Evolutionary conservation across 2,797 vertebrate species (phyloP), one percentile per base, ranked within the genome.

Genomic region (Otolemur crassicaudatus): DNA sequence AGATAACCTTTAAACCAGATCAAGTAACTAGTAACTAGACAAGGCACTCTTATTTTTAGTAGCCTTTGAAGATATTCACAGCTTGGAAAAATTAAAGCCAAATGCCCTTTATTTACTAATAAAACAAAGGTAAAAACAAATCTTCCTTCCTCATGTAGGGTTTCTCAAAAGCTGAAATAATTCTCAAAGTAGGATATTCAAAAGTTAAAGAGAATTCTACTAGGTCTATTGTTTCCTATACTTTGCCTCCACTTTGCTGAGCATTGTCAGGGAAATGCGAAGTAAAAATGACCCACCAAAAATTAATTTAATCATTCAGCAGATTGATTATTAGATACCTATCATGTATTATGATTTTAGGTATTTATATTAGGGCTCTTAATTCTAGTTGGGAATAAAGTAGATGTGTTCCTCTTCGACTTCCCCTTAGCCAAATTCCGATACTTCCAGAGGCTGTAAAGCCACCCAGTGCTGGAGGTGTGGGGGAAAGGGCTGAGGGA

Each of bases 141-240:
- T 70, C 12, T 61, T 84, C 34, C 43, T 80, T 56, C 85, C 70
- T 10, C 40, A 12, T 60, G 22, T 46, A 53, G 3, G 11, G 49
- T 72, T 76, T 83, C 40, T 91, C 43, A 83, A 80, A 23, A 37
- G 70, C 61, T 94, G 40, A 95, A 94, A 72, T 85, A 83, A 69
- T 90, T 87, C 17, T 53, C 37, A 77, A 81, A 22, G 65, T 80
- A 43, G 12, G 6, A 20, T 77, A 69, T 46, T 95, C 7, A 72
- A 37, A 91, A 14, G 49, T 34, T 61, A 49, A 94, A 76, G 37
- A 80, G 4, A 60, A 49, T 43, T 40, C 19, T 76, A 25, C 20
- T 73, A 31, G 75, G 34, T 84, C 23, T 61, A 13, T 67, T 61
- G 6, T 76, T 76, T 75, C 40, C 37, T 90, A 49, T 22, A 29